Evolutionary conservation across 1,140 invertebrate genomes (phyloP).

Genomic region (Macrobrachium nipponense): DNA sequence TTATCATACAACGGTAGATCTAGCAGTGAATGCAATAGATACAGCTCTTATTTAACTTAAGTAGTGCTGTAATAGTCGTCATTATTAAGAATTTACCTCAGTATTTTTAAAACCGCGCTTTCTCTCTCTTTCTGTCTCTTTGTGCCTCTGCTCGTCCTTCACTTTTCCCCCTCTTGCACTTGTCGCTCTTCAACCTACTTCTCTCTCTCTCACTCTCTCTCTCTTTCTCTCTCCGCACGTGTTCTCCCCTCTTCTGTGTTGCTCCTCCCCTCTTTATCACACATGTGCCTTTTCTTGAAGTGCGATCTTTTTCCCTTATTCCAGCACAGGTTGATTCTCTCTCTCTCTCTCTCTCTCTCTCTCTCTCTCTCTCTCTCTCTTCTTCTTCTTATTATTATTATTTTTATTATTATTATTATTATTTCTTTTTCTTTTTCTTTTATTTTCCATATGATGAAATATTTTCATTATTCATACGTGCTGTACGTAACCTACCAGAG

Average conservation of each 20-base stretch:
- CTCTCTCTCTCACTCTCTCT: constrained; percentile 22
- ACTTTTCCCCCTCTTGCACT: background rate
- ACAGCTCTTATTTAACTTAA: no score
- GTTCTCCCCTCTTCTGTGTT: background rate
- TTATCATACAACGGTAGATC: no score
- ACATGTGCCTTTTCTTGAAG: background rate
- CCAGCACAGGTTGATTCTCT: background rate
- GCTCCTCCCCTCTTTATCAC: background rate
- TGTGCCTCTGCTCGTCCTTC: background rate
- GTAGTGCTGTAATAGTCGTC: no score
- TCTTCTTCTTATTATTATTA: background rate
- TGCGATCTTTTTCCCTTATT: background rate
- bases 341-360: background rate
- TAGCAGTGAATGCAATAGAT: no score
- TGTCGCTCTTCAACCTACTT: constrained; percentile 1
- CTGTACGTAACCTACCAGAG: no score
- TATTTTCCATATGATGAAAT: background rate
- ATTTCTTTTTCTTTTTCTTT: no score
- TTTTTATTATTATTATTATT: background rate
- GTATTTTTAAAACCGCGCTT: no score
- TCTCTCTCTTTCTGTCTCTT: no score
- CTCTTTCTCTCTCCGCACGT: constrained; percentile 5
- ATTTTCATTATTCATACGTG: no score
- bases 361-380: background rate
- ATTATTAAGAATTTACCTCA: no score